Conservation (phyloP, 2,888 invertebrate species). For the Andrena hattorfiana region DNA sequence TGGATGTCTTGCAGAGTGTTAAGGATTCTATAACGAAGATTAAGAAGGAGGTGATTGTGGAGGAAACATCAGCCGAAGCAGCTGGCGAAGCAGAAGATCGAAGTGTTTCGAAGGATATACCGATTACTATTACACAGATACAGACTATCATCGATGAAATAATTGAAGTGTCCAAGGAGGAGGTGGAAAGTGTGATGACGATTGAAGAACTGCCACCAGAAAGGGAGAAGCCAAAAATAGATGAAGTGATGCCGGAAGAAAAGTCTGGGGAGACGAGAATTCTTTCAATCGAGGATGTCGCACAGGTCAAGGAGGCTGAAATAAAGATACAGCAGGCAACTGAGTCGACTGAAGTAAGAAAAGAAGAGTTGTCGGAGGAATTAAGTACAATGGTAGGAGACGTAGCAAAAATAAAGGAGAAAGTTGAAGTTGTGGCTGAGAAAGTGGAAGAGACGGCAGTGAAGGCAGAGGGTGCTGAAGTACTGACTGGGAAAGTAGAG, state of each 20-base stretch:
- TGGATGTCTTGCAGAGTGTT: conserved; percentile 76
- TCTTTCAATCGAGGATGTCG: background rate
- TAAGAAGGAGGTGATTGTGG: conserved; percentile 5
- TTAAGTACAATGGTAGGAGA: background rate
- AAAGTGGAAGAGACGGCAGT: background rate
- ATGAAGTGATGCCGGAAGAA: conserved; percentile 7
- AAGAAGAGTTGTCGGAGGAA: background rate
- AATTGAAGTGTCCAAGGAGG: conserved; percentile 75
- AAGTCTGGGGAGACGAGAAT: background rate
- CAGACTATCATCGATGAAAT: conserved; percentile 78
- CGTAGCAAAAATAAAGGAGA: background rate
- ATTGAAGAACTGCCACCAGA: conserved; percentile 69
- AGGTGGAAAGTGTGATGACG: conserved; percentile 73
- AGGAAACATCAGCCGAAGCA: conserved; percentile 23
- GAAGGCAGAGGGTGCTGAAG: background rate
- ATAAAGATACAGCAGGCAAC: background rate
- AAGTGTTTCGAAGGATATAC: background rate
- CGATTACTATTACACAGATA: conserved; percentile 71
- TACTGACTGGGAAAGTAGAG: background rate
- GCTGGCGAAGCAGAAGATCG: conserved; percentile 25
- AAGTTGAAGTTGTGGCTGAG: background rate
- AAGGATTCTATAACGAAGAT: conserved; percentile 68
- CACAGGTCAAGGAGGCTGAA: background rate
- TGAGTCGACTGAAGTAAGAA: background rate
- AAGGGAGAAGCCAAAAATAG: conserved; percentile 2